These are phyloP conservation scores for Xiphydria camelus DNA, from an alignment of 2,888 invertebrate species.

Conservation along the genomic window DNA sequence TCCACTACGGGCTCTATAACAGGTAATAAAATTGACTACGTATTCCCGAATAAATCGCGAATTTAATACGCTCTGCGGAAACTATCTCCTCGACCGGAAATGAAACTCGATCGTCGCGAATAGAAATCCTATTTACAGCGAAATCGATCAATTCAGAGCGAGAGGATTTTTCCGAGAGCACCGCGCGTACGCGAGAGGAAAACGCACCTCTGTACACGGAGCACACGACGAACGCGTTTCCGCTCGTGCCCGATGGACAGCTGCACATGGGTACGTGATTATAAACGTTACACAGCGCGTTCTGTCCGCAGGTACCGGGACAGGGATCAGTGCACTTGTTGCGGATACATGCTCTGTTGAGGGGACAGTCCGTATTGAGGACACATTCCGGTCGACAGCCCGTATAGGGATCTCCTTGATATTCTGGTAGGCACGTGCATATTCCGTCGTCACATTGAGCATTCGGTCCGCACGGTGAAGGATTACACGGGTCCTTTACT, in stretches of 20 bases:
- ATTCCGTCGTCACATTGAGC: conserved; percentile 59
- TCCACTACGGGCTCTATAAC: conserved; percentile 4
- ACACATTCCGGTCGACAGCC: conserved; percentile 57
- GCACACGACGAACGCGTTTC: conserved; percentile 37
- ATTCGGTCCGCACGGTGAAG: conserved; percentile 67
- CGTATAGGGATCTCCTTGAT: conserved; percentile 54
- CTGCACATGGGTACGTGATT: conserved; percentile 62
- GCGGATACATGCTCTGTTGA: conserved; percentile 56
- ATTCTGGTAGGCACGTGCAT: conserved; percentile 54
- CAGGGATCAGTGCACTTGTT: conserved; percentile 61
- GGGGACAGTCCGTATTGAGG: conserved; percentile 56
- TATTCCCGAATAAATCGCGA: no score
- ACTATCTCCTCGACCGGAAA: no score
- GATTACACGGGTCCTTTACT: conserved; percentile 16
- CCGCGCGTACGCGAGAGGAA: no score
- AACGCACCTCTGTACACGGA: conserved; percentile 9
- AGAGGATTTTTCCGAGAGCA: no score
- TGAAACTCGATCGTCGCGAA: no score
- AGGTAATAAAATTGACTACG: background rate
- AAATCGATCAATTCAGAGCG: no score
- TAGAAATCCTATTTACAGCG: no score
- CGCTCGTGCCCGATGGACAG: conserved; percentile 56
- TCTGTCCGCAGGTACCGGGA: conserved; percentile 60
- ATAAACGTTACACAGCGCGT: conserved; percentile 60
- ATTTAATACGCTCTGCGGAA: no score